Percentiles rank a stretch among this genome's conserved stretches.
Conservation (phyloP, 1,140 invertebrate genomes). For the Palaemon carinicauda region DNA sequence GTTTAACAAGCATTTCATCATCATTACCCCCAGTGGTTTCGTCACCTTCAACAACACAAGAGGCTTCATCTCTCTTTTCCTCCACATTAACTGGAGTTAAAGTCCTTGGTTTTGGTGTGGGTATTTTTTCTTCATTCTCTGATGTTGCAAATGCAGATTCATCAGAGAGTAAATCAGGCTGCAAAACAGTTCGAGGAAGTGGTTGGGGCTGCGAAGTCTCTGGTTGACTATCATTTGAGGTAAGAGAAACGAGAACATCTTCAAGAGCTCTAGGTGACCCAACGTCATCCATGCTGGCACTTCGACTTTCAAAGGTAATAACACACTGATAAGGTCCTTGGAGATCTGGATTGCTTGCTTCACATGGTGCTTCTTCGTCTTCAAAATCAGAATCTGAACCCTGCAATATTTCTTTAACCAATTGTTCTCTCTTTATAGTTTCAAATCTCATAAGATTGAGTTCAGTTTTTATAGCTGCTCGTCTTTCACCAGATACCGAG, state of each 20-base stretch:
- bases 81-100: too few species aligned
- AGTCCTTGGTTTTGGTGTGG: too few species aligned
- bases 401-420: conserved; percentile 41
- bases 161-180: not conserved
- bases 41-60: too few species aligned
- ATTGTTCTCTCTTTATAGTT: conserved; percentile 31
- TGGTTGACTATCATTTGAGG: conserved; percentile 45
- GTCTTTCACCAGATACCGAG: conserved; percentile 12
- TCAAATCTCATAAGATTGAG: conserved; percentile 37
- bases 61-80: too few species aligned
- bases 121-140: too few species aligned
- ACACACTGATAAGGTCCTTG: conserved; percentile 45
- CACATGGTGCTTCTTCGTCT: conserved; percentile 18
- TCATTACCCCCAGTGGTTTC: too few species aligned
- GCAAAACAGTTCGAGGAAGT: not conserved
- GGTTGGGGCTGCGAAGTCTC: conserved; percentile 4
- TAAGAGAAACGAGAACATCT: conserved; percentile 55
- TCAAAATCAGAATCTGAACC: conserved; percentile 52
- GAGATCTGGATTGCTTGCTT: not conserved
- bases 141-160: too few species aligned
- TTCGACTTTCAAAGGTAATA: conserved; percentile 57
- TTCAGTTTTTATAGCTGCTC: conserved; percentile 35
- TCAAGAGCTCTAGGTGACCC: conserved; percentile 56
- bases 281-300: conserved; percentile 53
- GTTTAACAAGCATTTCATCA: too few species aligned